Conservation (phyloP, 2,797 vertebrate species). For the Manis crassicaudata region DNA sequence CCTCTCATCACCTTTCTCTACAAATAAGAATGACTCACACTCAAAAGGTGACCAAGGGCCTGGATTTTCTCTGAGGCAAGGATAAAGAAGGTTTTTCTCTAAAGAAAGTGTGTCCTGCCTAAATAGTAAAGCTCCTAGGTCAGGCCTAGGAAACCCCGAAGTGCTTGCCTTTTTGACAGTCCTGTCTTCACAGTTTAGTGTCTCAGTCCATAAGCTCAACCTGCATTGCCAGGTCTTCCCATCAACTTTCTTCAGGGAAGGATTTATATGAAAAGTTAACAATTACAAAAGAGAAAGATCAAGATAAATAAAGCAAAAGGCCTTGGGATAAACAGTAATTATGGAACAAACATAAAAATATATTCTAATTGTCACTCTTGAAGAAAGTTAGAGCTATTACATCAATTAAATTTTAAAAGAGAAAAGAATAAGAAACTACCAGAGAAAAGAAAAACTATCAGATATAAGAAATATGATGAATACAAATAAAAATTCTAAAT, state of each 20-base stretch:
- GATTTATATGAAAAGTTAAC: not conserved
- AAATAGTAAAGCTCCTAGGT: not conserved
- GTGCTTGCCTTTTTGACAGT: not conserved
- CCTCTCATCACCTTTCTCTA: not conserved
- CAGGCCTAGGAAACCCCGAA: not conserved
- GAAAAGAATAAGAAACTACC: not conserved
- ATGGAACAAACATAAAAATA: not conserved
- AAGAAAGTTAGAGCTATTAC: not conserved
- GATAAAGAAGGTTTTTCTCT: not conserved
- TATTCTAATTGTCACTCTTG: not conserved
- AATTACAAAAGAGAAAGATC: not conserved
- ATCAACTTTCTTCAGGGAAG: not conserved
- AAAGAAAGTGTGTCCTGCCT: not conserved
- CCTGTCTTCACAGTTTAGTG: not conserved
- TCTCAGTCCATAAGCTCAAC: not conserved
- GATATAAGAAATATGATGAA: not conserved
- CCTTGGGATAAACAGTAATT: not conserved
- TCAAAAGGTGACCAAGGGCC: not conserved
- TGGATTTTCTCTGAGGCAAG: not conserved
- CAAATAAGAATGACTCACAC: not conserved
- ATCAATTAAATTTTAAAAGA: not conserved
- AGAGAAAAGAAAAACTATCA: not conserved
- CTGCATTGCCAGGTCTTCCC: not conserved
- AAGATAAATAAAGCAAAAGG: not conserved
- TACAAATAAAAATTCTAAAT: not conserved